Evolutionary conservation across 2,113 vertebrate species (phyloP).

Genomic region (Silurus glanis): DNA sequence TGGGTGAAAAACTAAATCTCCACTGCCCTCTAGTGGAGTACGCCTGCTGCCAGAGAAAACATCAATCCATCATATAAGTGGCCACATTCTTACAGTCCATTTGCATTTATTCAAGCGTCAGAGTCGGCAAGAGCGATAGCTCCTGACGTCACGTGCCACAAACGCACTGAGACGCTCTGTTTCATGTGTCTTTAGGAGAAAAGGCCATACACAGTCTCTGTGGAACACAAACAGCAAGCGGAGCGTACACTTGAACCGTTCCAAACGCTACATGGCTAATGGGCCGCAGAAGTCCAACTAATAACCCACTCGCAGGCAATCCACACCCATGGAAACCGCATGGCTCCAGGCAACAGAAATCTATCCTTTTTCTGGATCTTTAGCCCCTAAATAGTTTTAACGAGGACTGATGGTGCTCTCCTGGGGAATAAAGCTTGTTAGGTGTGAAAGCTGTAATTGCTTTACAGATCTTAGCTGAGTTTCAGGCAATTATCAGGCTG

Average conservation of each 20-base stretch:
- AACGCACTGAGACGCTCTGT: background rate
- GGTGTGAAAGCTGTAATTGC: constrained; percentile 21
- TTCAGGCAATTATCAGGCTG: constrained; percentile 41
- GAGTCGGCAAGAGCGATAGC: background rate
- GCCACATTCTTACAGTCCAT: background rate
- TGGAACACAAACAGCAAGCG: constrained; percentile 33
- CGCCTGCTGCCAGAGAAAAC: background rate
- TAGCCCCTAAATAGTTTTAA: constrained; percentile 26
- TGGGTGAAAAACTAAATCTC: constrained; percentile 15
- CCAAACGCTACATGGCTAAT: constrained; percentile 62
- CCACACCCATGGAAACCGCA: constrained; percentile 49
- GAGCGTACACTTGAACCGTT: constrained; percentile 20
- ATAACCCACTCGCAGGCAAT: constrained; percentile 60
- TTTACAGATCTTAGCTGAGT: constrained; percentile 18
- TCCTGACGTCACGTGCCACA: background rate
- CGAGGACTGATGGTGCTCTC: background rate
- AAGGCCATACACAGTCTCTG: constrained; percentile 6
- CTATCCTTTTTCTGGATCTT: constrained; percentile 60
- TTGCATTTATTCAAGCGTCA: background rate
- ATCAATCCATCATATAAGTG: background rate
- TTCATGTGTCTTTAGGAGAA: constrained; percentile 4
- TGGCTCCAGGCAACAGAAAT: constrained; percentile 59
- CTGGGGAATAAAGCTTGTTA: constrained; percentile 12
- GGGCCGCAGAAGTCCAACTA: constrained; percentile 60
- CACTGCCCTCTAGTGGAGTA: constrained; percentile 55